phyloP scores from a whole-genome alignment of 2,113 vertebrate species.

The Tetrax tetrax region DNA sequence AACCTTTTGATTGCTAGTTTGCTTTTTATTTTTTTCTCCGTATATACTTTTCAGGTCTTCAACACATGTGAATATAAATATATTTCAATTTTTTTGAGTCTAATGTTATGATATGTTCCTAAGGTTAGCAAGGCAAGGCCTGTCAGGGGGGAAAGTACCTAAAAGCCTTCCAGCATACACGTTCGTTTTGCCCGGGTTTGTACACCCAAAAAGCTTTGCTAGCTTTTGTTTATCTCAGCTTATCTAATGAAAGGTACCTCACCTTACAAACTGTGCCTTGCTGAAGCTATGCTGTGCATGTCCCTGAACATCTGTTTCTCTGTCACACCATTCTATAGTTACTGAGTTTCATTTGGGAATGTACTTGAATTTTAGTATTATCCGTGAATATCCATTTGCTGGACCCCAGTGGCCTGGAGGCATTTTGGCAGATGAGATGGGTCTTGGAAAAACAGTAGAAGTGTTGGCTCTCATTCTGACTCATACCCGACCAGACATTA shows the following conservation, averaged over 20 bases:
- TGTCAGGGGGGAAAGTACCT: background rate
- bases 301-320: background rate
- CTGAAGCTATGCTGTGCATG: background rate
- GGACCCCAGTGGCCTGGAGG: slow-evolving; percentile 93
- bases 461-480: slow-evolving; percentile 94
- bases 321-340: background rate
- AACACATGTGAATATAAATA: background rate
- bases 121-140: background rate
- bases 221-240: background rate
- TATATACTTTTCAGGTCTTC: background rate
- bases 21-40: background rate
- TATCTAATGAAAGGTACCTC: background rate
- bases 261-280: background rate
- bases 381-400: slow-evolving; percentile 86
- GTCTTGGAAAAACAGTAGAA: slow-evolving; percentile 96
- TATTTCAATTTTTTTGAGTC: background rate
- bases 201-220: background rate
- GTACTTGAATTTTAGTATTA: slow-evolving; percentile 78
- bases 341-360: background rate
- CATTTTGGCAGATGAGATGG: slow-evolving; percentile 98
- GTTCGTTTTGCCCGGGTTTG: background rate
- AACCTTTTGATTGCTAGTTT: background rate
- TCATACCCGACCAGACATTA: slow-evolving; percentile 85
- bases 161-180: accelerated
- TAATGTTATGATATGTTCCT: background rate